phyloP scores from a whole-genome alignment of 2,797 vertebrate species.

The Gymnocypris eckloni region DNA sequence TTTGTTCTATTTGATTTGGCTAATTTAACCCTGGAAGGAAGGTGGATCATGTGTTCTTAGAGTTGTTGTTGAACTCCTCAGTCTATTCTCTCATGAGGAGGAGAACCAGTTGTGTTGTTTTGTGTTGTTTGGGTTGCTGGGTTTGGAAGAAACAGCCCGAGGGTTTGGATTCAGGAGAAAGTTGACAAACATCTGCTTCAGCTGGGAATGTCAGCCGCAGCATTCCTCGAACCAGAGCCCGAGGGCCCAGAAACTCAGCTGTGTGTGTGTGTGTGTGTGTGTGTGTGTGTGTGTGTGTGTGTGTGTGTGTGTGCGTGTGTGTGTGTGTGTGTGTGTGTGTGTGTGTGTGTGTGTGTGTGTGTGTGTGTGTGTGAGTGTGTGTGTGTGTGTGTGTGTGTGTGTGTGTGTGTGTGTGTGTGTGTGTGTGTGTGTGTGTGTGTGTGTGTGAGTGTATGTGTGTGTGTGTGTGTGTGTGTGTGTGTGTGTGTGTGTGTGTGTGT shows the following conservation, averaged over 20 bases:
- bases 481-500: too few species aligned
- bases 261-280: neutral
- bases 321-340: too few species aligned
- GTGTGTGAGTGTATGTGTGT: too few species aligned
- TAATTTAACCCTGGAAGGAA: neutral
- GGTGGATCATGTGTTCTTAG: neutral
- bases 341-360: too few species aligned
- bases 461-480: too few species aligned
- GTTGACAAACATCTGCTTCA: conserved; percentile 57
- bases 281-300: too few species aligned
- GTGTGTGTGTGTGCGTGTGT: too few species aligned
- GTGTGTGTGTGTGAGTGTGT: too few species aligned
- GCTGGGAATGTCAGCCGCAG: conserved; percentile 61
- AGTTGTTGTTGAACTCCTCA: neutral
- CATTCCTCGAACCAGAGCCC: conserved; percentile 63
- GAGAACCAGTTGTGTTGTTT: neutral
- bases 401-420: too few species aligned
- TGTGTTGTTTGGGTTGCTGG: conserved; percentile 14
- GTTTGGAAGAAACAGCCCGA: conserved; percentile 10
- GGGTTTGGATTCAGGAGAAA: conserved; percentile 51
- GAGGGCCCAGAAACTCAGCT: conserved; percentile 37
- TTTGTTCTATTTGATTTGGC: neutral
- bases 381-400: too few species aligned
- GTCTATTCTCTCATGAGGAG: neutral
- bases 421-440: too few species aligned